phyloP scores from a whole-genome alignment of 2,113 vertebrate species.

The Asarcornis scutulata region DNA sequence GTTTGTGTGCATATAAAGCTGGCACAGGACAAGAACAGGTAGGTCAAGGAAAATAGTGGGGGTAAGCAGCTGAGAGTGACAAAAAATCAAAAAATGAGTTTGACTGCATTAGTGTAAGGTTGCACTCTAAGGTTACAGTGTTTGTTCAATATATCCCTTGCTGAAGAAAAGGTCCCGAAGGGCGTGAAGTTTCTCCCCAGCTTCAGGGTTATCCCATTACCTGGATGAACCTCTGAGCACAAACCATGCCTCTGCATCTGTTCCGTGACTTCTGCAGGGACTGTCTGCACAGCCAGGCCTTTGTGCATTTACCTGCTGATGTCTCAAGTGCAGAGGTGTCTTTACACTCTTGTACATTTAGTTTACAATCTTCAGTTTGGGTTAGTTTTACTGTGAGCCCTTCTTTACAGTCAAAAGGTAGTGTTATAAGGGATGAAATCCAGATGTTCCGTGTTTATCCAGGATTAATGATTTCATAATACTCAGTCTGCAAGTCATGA shows the following conservation, averaged over 20 bases:
- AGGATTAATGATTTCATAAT: conserved; percentile 24
- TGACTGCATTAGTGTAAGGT: background rate
- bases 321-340: background rate
- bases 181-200: background rate
- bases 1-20: background rate
- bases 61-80: background rate
- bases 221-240: background rate
- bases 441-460: conserved; percentile 39
- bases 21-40: background rate
- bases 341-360: background rate
- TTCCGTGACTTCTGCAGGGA: background rate
- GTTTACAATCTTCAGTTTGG: background rate
- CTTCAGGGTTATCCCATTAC: background rate
- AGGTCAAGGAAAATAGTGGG: background rate
- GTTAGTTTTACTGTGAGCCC: background rate
- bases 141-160: background rate
- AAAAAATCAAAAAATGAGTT: background rate
- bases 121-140: background rate
- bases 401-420: background rate
- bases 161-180: background rate
- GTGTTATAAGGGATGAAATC: background rate
- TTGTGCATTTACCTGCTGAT: background rate
- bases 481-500: conserved; percentile 14
- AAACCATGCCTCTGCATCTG: fast-evolving
- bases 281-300: background rate